Evolutionary conservation across 2,113 vertebrate genomes (phyloP), one percentile per base, ranked within the genome.

Genomic region (Psophia crepitans): DNA sequence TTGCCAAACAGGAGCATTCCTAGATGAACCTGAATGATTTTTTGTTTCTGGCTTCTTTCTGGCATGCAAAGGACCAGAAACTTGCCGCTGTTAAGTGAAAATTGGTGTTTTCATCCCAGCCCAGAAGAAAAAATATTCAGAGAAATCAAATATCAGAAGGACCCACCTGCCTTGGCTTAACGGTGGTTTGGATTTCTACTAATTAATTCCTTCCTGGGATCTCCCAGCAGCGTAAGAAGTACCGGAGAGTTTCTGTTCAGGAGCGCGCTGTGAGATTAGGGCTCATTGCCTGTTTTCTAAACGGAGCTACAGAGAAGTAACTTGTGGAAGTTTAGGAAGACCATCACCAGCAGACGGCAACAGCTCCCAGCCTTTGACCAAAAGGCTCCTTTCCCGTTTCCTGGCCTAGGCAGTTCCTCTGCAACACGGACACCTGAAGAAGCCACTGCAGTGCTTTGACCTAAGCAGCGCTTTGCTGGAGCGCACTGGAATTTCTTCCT

Each of bases 381-480:
- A 6, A 35, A 68, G 49, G 56, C 11, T 79, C 26, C 56, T 14
- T 58, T 41, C 46, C 46, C 19, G 0, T 17, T 64, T 27, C 35
- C 44, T 61, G 4, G 1, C 12, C 54, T 28, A 3, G 1, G 0
- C 5, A 4, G 33, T 35, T 43, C 24, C 43, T 46, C 79, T 41
- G 33, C 64, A 46, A 22, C 15, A 1, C 1, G 49, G 57, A 49
- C n/a, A 49, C 26, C 32, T 8, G 2, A 30, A 23, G 79, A 84
- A 73, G 19, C 16, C 49, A 0, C 21, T 56, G 12, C 5, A 8
- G 46, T 43, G 70, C 37, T 81, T 71, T 30, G 46, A 1, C 5
- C 26, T 5, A 5, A 33, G 3, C 44, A 3, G 3, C 2, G 0
- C 14, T 51, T n/a, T 6, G 35, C 53, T 57, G 4, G 11, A 43